Conservation (phyloP, 2,113 vertebrate species). For the Balaeniceps rex region DNA sequence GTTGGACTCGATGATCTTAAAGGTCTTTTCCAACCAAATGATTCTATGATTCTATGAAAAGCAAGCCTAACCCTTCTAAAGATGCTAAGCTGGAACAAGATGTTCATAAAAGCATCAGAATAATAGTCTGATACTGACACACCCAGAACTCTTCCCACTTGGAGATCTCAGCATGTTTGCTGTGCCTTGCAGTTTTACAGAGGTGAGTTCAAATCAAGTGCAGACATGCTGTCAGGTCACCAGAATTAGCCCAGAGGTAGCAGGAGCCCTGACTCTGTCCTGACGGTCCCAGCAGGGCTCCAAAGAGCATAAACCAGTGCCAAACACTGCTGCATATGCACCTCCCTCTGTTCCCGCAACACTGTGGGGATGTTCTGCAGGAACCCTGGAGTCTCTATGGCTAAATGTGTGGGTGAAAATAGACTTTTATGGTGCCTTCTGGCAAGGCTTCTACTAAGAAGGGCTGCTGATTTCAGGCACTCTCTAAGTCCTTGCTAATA, state of each 20-base stretch:
- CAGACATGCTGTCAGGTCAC: not conserved
- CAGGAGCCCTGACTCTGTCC: not conserved
- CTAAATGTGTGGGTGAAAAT: not conserved
- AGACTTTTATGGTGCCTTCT: not conserved
- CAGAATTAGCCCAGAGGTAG: not conserved
- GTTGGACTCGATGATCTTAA: too few species aligned
- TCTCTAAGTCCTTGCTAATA: not conserved
- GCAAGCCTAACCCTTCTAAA: not conserved
- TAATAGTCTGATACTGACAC: not conserved
- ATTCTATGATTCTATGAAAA: too few species aligned
- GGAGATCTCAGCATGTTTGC: not conserved
- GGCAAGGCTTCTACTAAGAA: not conserved
- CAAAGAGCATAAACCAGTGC: not conserved
- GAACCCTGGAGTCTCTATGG: not conserved
- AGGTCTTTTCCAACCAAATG: too few species aligned
- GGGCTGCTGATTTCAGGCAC: not conserved
- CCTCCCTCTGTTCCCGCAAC: not conserved
- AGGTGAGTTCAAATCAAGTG: slow-evolving; percentile 5
- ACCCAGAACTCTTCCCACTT: not conserved
- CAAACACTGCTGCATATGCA: not conserved
- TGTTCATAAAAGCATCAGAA: not conserved
- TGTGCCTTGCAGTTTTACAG: not conserved
- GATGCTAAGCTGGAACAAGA: not conserved
- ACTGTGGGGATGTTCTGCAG: not conserved
- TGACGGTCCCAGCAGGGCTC: not conserved